Evolutionary conservation across 2,888 invertebrate genomes (phyloP).

Genomic region (Aelia acuminata): DNA sequence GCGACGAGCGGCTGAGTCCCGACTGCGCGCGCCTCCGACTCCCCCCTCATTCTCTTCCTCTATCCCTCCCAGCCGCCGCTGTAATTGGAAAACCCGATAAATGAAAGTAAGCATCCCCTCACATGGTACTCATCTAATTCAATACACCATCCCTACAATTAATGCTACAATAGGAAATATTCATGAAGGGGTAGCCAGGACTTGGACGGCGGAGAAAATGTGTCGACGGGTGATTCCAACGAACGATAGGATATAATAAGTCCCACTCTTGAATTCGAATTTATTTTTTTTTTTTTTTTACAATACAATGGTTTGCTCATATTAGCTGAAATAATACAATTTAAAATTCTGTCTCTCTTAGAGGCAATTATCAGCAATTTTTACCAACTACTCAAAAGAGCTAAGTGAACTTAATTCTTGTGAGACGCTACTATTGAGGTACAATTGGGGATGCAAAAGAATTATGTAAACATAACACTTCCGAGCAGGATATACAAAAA

Average conservation of each 20-base stretch:
- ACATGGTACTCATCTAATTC: conserved; percentile 9
- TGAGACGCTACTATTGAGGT: too few species aligned
- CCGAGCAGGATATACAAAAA: too few species aligned
- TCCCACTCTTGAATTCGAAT: not conserved
- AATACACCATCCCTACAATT: conserved; percentile 23
- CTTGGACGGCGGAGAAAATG: not conserved
- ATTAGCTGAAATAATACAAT: too few species aligned
- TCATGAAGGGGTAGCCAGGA: conserved; percentile 1
- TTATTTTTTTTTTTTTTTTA: too few species aligned
- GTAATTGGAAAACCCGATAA: conserved; percentile 60
- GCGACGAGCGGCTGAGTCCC: conserved; percentile 41
- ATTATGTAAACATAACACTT: too few species aligned
- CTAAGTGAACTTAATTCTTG: too few species aligned
- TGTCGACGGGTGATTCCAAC: not conserved
- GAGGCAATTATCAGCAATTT: too few species aligned
- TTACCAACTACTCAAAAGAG: too few species aligned
- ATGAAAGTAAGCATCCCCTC: conserved; percentile 46
- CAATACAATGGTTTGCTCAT: too few species aligned
- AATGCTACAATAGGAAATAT: not conserved
- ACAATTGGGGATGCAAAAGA: too few species aligned
- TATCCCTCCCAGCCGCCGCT: conserved; percentile 48
- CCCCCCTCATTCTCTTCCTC: not conserved
- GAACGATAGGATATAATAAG: not conserved
- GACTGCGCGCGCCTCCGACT: conserved; percentile 45
- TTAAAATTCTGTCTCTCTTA: too few species aligned